These are phyloP conservation scores for Chanos chanos DNA, from an alignment of 2,797 vertebrate species.

Conservation along the genomic window DNA sequence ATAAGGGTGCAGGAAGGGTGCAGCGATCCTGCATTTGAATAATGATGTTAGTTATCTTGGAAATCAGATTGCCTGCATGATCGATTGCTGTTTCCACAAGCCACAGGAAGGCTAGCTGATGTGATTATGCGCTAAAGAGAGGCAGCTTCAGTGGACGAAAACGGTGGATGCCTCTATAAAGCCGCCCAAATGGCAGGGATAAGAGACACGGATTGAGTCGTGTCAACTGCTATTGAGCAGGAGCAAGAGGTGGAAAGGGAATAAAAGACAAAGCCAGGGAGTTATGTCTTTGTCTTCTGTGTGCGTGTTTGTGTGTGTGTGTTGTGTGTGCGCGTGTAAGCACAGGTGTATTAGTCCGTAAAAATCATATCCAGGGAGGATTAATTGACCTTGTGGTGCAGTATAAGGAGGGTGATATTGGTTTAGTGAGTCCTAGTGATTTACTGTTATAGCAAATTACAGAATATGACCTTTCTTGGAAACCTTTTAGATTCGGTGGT, in stretches of 20 bases:
- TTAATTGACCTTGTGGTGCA: neutral
- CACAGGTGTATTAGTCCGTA: neutral
- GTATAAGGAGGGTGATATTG: neutral
- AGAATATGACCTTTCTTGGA: constrained; percentile 11
- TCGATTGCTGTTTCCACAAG: constrained; percentile 44
- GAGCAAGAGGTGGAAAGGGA: constrained; percentile 18
- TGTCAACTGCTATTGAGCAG: too few species aligned
- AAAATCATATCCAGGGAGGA: neutral
- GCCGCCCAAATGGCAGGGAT: constrained; percentile 32
- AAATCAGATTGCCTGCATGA: constrained; percentile 56
- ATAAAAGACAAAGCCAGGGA: neutral
- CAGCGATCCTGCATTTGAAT: constrained; percentile 54
- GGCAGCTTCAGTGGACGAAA: constrained; percentile 41
- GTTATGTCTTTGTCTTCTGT: neutral
- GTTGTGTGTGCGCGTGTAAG: neutral
- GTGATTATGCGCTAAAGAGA: constrained; percentile 49
- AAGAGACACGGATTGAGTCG: constrained; percentile 30
- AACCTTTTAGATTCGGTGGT: constrained; percentile 9
- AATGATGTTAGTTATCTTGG: constrained; percentile 56
- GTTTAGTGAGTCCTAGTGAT: neutral
- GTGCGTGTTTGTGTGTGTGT: neutral
- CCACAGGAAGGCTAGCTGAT: constrained; percentile 32
- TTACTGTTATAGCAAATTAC: constrained; percentile 24
- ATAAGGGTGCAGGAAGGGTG: constrained; percentile 14
- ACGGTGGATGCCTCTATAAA: constrained; percentile 38